Evolutionary conservation across 1,140 invertebrate genomes (phyloP), one percentile per base, ranked within the genome.

Genomic region (Drosophila nasuta): DNA sequence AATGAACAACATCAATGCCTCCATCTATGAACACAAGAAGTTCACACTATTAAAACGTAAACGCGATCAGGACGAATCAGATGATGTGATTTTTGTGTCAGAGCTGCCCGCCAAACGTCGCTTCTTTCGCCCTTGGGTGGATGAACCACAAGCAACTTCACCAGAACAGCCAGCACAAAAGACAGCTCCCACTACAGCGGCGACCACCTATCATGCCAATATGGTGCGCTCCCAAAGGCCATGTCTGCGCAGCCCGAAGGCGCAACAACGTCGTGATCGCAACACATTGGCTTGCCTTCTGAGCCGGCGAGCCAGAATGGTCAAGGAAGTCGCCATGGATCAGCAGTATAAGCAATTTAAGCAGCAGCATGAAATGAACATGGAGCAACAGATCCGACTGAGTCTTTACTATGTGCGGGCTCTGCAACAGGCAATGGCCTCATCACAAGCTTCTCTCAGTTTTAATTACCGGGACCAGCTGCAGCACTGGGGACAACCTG

Each of bases 111-210:
- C 81, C 13, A 88, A 88, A 35, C 83, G 83, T 13, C 48, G 13
- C 2, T 74, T 88, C 62, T 89, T 89, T 69, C 81, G 85, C 0
- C 85, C 85, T 6, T 88, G 85, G 85, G 8, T 79, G 45, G 75
- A 85, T 28, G 59, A 88, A 35, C 28, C 59, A 0, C 33, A 25
- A 17, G 7, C 45, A 2, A 15, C 13, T 5, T 13, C 28, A 0
- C 25, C 13, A 6, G 43, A 69, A 30, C 52, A 64, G 17, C 64
- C 48, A 0, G 65, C 66, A 4, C 57, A 58, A 0, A 57, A 70
- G 8, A 11, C 15, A 6, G 20, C n/a, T 33, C 28, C 28, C 20
- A 10, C 1, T 1, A 17, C 48, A 1, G 5, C 13, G 5, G 15
- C 54, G 8, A 69, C 71, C 20, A 83, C 67, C 30, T 87, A 87